Evolutionary conservation across 2,113 vertebrate species (phyloP).

Genomic region (Struthidea cinerea): DNA sequence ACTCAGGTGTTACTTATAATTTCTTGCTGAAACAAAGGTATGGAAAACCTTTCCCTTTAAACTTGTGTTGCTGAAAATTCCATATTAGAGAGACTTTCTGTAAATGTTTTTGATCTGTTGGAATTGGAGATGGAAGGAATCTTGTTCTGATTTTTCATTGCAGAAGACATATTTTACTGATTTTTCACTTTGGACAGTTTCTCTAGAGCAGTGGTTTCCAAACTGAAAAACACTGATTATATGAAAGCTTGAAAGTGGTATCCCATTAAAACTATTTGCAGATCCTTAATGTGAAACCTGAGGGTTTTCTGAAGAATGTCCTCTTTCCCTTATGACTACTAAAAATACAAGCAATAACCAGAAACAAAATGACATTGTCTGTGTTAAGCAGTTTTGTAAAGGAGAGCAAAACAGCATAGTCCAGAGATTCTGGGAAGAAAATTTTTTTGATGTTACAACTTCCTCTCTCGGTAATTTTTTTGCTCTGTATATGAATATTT

Average conservation of each 20-base stretch:
- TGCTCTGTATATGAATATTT: neutral
- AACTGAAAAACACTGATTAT: neutral
- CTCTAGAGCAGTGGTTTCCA: neutral
- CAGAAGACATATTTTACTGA: neutral
- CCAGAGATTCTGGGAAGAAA: neutral
- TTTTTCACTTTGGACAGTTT: neutral
- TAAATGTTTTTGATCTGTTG: neutral
- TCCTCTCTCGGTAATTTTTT: neutral
- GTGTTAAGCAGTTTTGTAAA: neutral
- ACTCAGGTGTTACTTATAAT: neutral
- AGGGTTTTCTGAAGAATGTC: neutral
- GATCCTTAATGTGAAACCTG: neutral
- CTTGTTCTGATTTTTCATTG: neutral
- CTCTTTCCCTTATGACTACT: neutral
- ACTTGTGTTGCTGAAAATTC: neutral
- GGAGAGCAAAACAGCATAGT: neutral
- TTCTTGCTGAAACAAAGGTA: neutral
- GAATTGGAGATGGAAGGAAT: neutral
- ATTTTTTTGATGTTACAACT: neutral
- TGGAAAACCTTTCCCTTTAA: neutral
- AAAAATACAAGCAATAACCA: neutral
- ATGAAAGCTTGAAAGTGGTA: neutral
- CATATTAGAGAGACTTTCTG: neutral
- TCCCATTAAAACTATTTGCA: neutral
- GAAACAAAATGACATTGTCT: neutral